These are phyloP conservation scores for Micromesistius poutassou DNA, from an alignment of 2,797 vertebrate species.

Conservation along the genomic window DNA sequence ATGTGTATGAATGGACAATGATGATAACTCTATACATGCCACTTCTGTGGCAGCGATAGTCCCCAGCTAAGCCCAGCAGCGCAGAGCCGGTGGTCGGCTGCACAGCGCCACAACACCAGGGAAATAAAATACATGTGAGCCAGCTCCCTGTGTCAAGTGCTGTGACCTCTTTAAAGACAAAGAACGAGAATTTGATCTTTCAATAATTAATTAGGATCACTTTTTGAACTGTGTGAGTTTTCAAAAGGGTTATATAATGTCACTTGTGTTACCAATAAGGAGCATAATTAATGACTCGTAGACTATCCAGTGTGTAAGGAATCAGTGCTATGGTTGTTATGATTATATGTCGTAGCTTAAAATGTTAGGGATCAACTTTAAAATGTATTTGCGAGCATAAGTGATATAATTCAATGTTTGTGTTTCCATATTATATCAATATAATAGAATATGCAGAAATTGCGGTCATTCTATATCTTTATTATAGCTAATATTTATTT, in stretches of 20 bases:
- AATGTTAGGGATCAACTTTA: neutral
- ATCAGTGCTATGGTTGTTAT: neutral
- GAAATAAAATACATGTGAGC: conserved; percentile 37
- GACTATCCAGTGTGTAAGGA: neutral
- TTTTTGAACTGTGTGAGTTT: neutral
- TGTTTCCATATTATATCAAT: neutral
- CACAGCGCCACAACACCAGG: conserved; percentile 43
- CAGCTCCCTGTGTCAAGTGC: conserved; percentile 32
- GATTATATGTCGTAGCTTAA: neutral
- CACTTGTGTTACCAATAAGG: neutral
- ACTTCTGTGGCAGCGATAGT: conserved; percentile 6
- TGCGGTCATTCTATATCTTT: too few relatives aligned
- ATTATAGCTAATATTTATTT: too few relatives aligned
- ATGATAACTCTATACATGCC: neutral
- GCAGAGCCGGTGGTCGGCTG: conserved; percentile 25
- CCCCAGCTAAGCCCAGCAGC: conserved; percentile 3
- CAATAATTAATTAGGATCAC: neutral
- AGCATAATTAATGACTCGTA: neutral
- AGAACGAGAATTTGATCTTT: neutral
- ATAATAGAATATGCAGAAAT: neutral
- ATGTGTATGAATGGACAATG: neutral
- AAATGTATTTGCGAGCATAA: neutral
- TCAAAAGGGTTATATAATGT: neutral
- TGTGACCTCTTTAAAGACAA: conserved; percentile 21
- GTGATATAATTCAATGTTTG: too few relatives aligned